These are phyloP conservation scores for Pygmarrhopalites habei DNA, from an alignment of 1,140 invertebrate species.

Conservation along the genomic window DNA sequence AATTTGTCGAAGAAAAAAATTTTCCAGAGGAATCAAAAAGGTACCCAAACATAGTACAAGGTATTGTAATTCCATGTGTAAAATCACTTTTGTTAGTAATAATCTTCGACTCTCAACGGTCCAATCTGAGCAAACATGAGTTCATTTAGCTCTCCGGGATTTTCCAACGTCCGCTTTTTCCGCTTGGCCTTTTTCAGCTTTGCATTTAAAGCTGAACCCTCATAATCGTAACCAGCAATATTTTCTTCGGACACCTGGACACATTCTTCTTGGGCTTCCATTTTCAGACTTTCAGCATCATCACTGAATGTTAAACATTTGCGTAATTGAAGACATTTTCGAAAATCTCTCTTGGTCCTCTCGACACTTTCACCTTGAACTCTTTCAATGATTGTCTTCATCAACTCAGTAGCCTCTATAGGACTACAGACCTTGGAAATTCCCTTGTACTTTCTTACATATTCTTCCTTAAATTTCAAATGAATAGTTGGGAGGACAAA, in stretches of 20 bases:
- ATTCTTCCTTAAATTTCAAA: not conserved
- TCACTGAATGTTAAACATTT: not conserved
- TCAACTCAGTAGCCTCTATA: not conserved
- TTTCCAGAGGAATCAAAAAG: no score
- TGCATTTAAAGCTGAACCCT: not conserved
- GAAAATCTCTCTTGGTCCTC: not conserved
- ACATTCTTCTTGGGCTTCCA: not conserved
- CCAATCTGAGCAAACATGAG: constrained; percentile 10
- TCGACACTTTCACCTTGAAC: not conserved
- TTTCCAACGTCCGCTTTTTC: not conserved
- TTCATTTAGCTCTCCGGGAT: constrained; percentile 3
- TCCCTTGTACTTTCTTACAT: not conserved
- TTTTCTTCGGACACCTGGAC: not conserved
- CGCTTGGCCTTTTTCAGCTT: not conserved
- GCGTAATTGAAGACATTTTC: not conserved
- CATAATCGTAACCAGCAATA: not conserved
- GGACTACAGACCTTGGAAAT: not conserved
- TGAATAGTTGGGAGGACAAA: not conserved
- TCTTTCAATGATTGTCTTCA: not conserved
- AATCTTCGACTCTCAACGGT: constrained; percentile 1
- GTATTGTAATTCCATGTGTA: no score
- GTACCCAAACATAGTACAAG: no score
- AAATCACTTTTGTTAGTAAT: not conserved
- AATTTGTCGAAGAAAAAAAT: no score
- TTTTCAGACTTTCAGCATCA: not conserved